phyloP scores from a whole-genome alignment of 2,113 vertebrate species.

The Pycnonotus jocosus region DNA sequence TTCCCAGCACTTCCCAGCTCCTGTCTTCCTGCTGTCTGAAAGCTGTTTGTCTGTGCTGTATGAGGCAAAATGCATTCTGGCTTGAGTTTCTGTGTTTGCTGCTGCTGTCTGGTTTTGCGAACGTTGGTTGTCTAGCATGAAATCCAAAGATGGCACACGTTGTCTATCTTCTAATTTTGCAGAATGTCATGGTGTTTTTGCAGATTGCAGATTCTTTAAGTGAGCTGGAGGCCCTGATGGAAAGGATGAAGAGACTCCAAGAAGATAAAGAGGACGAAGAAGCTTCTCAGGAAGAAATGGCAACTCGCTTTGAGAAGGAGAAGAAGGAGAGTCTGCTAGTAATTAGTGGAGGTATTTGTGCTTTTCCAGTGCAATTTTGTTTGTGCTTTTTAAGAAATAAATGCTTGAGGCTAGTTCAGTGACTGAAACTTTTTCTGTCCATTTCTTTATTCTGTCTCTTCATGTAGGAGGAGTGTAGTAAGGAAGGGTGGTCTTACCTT shows the following conservation, averaged over 20 bases:
- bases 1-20: background rate
- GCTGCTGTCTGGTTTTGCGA: background rate
- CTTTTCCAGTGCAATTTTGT: background rate
- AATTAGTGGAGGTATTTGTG: slow-evolving; percentile 74
- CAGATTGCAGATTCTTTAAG: slow-evolving; percentile 79
- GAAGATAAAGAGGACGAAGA: slow-evolving; percentile 78
- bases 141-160: background rate
- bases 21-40: background rate
- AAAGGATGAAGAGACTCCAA: slow-evolving; percentile 82
- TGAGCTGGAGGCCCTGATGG: slow-evolving; percentile 83
- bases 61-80: background rate
- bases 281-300: slow-evolving; percentile 82
- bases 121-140: background rate
- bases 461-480: background rate
- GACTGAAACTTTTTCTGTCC: background rate
- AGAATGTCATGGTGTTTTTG: slow-evolving; percentile 48
- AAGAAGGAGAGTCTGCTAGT: slow-evolving; percentile 83
- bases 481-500: background rate
- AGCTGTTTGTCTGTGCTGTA: background rate
- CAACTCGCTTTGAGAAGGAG: slow-evolving; percentile 82
- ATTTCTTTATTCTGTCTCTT: background rate
- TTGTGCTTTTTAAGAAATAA: background rate
- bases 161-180: slow-evolving; percentile 34
- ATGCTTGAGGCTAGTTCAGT: background rate
- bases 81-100: background rate